Evolutionary conservation across 2,888 invertebrate genomes (phyloP), one percentile per base, ranked within the genome.

Genomic region (Bembecia ichneumoniformis): DNA sequence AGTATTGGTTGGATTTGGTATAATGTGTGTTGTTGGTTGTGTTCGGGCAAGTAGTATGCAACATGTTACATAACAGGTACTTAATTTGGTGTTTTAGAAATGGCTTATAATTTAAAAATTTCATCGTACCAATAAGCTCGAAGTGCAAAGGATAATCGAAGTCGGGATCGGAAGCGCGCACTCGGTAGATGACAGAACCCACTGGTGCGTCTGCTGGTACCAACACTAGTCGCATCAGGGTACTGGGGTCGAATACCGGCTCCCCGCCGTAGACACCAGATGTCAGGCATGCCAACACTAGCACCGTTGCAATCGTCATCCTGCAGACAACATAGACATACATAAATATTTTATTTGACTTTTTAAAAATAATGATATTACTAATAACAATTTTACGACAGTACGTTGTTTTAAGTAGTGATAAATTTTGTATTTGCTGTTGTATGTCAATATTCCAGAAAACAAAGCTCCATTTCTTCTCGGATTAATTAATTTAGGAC

Each of bases 131-230:
- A 57, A 92, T 90, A 58, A 95, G 90, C 64, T 93, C 92, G 82
- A 96, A 96, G 59, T 91, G 89, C 62, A 96, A 83, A 52, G 96
- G 96, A 81, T 95, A 96, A 81, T 95, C 94, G 75, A 93, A 94
- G 78, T 94, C 93, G 52, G 95, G 93, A 76, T 96, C 96, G 60
- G 93, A 93, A 55, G 95, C 96, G 68, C 95, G 91, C 63, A 96
- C 90, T 64, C 96, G 90, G 87, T 96, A 96, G 79, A 97, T 93
- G 71, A 95, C 92, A 50, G 95, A 92, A 63, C 94, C 94, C 63
- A 94, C 91, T 64, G 93, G 90, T 47, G 94, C 94, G 77, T 96
- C 95, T 47, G 94, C 91, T 50, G 96, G 96, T 52, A 96, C 91
- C 51, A 95, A 87, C 55, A 95, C 93, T 59, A 94, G 89, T 66